Conservation (phyloP, 2,888 invertebrate genomes). For the Exephanes ischioxanthus region DNA sequence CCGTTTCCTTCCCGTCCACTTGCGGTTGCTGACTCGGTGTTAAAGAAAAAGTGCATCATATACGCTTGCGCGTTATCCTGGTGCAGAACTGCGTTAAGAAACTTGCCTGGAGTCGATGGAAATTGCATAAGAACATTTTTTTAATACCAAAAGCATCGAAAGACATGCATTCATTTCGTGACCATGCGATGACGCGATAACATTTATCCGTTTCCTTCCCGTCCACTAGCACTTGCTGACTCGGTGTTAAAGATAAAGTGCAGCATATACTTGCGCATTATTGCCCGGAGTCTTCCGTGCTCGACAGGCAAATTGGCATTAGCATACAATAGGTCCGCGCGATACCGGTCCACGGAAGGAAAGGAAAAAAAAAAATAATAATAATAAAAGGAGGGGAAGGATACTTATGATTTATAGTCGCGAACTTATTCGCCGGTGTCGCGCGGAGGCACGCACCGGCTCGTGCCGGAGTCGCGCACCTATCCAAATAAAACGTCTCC, state of each 20-base stretch:
- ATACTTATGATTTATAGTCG: constrained; percentile 71
- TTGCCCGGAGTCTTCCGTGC: not conserved
- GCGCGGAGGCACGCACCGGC: constrained; percentile 35
- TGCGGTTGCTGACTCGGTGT: too few species aligned
- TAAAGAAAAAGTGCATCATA: too few species aligned
- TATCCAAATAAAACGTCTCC: constrained; percentile 57
- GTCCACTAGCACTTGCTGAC: not conserved
- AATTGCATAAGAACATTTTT: not conserved
- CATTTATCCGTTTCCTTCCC: not conserved
- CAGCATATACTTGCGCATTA: not conserved
- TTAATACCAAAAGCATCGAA: not conserved
- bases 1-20: too few species aligned
- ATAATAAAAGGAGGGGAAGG: not conserved
- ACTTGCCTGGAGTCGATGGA: not conserved
- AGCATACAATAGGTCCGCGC: constrained; percentile 75
- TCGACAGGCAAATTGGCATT: constrained; percentile 71
- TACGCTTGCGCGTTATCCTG: too few species aligned
- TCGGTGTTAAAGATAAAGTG: not conserved
- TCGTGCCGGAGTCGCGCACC: constrained; percentile 47
- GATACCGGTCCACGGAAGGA: constrained; percentile 15
- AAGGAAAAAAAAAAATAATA: constrained; percentile 23
- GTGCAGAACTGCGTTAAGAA: too few species aligned
- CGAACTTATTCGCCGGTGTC: constrained; percentile 66
- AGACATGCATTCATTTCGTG: not conserved
- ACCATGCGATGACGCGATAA: not conserved